phyloP scores from a whole-genome alignment of 2,797 vertebrate species.

The Fistularia tabacaria region DNA sequence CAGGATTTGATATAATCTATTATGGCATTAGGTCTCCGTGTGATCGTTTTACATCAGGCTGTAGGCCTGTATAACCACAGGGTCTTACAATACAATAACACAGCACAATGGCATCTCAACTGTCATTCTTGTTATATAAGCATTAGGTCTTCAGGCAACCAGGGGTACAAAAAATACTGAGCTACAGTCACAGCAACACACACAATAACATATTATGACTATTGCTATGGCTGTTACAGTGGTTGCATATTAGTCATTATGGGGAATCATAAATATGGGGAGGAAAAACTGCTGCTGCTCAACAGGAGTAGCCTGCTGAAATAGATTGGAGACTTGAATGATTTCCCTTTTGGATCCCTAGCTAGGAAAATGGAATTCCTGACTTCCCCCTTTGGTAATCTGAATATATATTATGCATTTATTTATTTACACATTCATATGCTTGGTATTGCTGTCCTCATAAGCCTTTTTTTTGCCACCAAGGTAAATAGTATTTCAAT shows the following conservation, averaged over 20 bases:
- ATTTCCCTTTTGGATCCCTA: conserved; percentile 58
- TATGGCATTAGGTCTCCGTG: conserved; percentile 49
- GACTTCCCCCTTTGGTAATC: conserved; percentile 58
- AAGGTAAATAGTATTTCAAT: conserved; percentile 36
- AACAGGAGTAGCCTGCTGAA: conserved; percentile 36
- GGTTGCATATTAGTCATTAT: conserved; percentile 63
- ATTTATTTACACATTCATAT: conserved; percentile 64
- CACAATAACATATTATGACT: conserved; percentile 52
- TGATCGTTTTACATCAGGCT: conserved; percentile 41
- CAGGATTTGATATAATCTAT: conserved; percentile 50
- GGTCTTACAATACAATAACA: conserved; percentile 30
- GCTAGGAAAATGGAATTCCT: conserved; percentile 55
- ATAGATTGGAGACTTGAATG: conserved; percentile 51
- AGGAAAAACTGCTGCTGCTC: conserved; percentile 41
- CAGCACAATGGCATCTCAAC: conserved; percentile 39
- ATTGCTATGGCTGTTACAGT: conserved; percentile 45
- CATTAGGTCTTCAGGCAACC: conserved; percentile 37
- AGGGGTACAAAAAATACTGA: conserved; percentile 33
- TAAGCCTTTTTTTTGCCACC: conserved; percentile 21
- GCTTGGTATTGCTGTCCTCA: conserved; percentile 27
- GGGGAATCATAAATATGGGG: conserved; percentile 52
- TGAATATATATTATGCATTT: conserved; percentile 61
- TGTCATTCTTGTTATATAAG: conserved; percentile 54
- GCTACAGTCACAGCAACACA: conserved; percentile 41
- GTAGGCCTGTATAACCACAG: conserved; percentile 34